Base-by-base conservation (phyloP, 2,113 vertebrate species). In the Glareola pratincola region DNA sequence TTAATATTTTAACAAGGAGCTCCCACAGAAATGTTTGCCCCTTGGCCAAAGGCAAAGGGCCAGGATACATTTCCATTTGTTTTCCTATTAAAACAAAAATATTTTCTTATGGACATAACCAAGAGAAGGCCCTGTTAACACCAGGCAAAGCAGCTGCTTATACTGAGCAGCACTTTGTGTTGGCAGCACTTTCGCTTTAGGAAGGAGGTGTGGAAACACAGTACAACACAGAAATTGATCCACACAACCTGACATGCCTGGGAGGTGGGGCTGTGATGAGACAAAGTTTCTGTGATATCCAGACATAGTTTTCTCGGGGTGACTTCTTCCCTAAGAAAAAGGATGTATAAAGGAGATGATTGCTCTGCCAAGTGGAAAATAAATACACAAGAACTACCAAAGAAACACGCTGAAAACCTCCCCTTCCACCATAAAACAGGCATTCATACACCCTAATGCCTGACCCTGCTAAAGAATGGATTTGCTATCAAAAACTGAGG, bases 1-100 rank as follows among this genome's bases (percentile, higher is more conserved):
- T 95, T 95, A 95, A 94, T 97, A 97, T 96, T 97, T 97, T 96
- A 97, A 94, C 84, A 95, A 89, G 69, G 57, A 95, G 81, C 84
- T 95, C 77, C 59, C 86, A 95, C 66, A 92, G 84, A 94, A 95
- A 94, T 83, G 71, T 90, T 88, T 91, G 69, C 96, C 94, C 73
- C 66, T 87, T 95, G 91, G 77, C 92, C 91, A 91, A 94, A 80
- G 79, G 79, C 85, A 93, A 94, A 91, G 53, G 83, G 68, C 93
- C 73, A 89, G 83, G 83, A 96, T 23, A 94, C 57, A 86, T 91
- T 92, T 94, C 69, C 86, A 92, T 89, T 84, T 94, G 93, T 95
- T 97, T 97, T 96, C 62, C 57, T 81, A 87, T 76, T 95, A 95
- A 96, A 96, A 78, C 89, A 96, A 95, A 96, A 97, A 94, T 94